phyloP scores from a whole-genome alignment of 2,888 invertebrate genomes.

The Acrobeloides nanus region DNA sequence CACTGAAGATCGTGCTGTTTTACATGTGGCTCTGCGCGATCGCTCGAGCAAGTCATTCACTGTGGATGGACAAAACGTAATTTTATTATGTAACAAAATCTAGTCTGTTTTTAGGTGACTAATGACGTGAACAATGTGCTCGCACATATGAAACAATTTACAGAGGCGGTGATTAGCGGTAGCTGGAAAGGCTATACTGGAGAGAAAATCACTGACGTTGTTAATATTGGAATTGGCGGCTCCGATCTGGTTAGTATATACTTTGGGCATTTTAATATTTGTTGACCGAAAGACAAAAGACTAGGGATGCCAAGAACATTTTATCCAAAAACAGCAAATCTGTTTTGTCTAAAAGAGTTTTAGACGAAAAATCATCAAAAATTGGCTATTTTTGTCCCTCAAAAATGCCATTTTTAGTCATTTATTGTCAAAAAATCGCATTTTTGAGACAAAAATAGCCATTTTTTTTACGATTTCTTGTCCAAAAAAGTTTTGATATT shows the following conservation, averaged over 20 bases:
- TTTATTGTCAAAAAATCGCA: too few species aligned
- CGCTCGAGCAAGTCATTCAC: constrained; percentile 70
- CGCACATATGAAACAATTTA: constrained; percentile 87
- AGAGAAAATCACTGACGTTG: constrained; percentile 86
- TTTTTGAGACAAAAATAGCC: too few species aligned
- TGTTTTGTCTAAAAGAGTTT: background rate
- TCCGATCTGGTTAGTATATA: constrained; percentile 75
- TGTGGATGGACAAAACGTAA: constrained; percentile 77
- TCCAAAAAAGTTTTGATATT: too few species aligned
- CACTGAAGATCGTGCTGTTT: constrained; percentile 88
- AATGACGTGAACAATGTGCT: constrained; percentile 84
- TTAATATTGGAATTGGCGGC: constrained; percentile 98
- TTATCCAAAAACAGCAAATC: too few species aligned
- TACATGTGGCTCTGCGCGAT: constrained; percentile 88
- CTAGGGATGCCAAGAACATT: too few species aligned
- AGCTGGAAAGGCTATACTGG: constrained; percentile 74
- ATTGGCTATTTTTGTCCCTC: too few species aligned
- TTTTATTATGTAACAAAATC: constrained; percentile 18
- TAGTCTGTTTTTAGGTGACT: constrained; percentile 60
- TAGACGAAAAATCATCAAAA: background rate
- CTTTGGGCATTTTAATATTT: background rate
- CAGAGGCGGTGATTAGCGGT: constrained; percentile 62
- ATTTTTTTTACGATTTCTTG: too few species aligned
- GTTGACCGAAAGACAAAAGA: background rate
- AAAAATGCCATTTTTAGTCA: too few species aligned